A percentile compares a stretch with the other conserved stretches of the same genome.
Evolutionary conservation across 2,797 vertebrate genomes (phyloP).

Genomic region (Pipistrellus pygmaeus): DNA sequence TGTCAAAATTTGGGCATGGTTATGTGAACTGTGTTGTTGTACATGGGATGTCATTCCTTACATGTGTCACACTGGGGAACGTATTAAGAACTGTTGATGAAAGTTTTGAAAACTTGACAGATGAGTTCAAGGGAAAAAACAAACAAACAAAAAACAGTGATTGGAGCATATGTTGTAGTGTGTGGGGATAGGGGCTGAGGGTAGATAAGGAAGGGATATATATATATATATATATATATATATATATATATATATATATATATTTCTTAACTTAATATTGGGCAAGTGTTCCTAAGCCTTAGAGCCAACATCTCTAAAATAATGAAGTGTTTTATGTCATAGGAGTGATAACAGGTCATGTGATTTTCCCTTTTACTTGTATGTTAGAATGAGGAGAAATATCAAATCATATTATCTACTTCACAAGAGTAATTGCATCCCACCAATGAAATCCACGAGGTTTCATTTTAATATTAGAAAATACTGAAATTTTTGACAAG

Average conservation of each 20-base stretch:
- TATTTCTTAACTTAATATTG: neutral
- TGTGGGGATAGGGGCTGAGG: neutral
- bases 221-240: neutral
- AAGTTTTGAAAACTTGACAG: neutral
- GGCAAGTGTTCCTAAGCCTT: neutral
- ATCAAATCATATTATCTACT: conserved; percentile 44
- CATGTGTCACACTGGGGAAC: neutral
- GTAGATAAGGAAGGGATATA: neutral
- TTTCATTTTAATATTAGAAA: conserved; percentile 67
- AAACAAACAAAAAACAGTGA: neutral
- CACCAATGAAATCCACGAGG: neutral
- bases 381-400: neutral
- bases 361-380: conserved; percentile 30
- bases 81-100: neutral
- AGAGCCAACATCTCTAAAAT: conserved; percentile 37
- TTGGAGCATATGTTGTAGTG: neutral
- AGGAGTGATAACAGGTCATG: neutral
- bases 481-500: conserved; percentile 45
- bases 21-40: neutral
- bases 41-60: neutral
- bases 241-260: neutral
- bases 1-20: conserved; percentile 37
- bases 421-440: neutral
- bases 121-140: conserved; percentile 21
- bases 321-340: neutral